Conservation (phyloP, 2,797 vertebrate genomes). For the Morelia viridis region DNA sequence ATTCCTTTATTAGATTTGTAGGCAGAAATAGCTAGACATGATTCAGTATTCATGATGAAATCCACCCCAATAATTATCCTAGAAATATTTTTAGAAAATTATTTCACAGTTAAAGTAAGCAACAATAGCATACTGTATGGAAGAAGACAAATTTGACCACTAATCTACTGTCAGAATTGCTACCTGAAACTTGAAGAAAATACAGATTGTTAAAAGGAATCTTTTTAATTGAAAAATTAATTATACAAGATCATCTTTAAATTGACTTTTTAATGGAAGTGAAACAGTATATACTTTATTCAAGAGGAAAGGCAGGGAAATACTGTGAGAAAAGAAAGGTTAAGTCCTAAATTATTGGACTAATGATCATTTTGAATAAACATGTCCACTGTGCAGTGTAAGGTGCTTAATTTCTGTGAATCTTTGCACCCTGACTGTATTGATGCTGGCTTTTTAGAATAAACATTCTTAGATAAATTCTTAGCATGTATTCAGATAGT, state of each 20-base stretch:
- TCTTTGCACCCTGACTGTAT: background rate
- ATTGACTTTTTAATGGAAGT: background rate
- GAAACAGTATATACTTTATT: background rate
- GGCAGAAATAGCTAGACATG: background rate
- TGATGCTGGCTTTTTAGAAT: background rate
- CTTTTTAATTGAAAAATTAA: background rate
- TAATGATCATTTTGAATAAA: background rate
- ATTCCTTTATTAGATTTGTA: background rate
- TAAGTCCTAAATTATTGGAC: background rate
- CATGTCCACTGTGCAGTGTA: background rate
- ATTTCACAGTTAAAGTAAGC: background rate
- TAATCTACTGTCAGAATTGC: background rate
- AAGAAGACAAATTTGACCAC: background rate
- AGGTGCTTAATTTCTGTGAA: background rate
- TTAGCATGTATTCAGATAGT: background rate
- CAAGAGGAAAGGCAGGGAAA: background rate
- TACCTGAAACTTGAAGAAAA: background rate
- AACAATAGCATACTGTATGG: background rate
- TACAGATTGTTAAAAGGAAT: background rate
- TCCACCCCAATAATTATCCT: background rate
- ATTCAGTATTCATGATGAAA: background rate
- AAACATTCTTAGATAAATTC: background rate
- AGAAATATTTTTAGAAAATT: background rate
- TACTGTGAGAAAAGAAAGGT: background rate
- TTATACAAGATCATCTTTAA: background rate